Evolutionary conservation across 1,140 invertebrate species (phyloP).

Genomic region (Drosophila pallidifrons): DNA sequence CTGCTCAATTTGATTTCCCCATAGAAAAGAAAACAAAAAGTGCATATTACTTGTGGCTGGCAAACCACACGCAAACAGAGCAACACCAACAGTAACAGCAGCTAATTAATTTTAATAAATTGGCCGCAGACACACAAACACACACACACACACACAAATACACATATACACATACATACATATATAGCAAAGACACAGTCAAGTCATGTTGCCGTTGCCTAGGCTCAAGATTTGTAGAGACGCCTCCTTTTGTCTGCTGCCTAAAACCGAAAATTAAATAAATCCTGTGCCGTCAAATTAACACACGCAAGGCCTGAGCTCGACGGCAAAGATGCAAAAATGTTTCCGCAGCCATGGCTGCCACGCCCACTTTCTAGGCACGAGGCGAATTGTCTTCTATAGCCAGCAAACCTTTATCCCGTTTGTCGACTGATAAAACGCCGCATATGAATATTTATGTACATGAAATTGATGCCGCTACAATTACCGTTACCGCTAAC

Average conservation of each 20-base stretch:
- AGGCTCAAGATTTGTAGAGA: slow-evolving; percentile 28
- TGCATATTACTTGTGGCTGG: slow-evolving; percentile 34
- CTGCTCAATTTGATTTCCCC: slow-evolving; percentile 5
- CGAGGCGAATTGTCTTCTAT: neutral
- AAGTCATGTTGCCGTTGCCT: slow-evolving; percentile 50
- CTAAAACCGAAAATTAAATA: slow-evolving; percentile 78
- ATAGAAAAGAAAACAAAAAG: slow-evolving; percentile 18
- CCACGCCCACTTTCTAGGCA: slow-evolving; percentile 27
- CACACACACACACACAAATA: slow-evolving; percentile 27
- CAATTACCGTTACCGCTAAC: slow-evolving; percentile 79
- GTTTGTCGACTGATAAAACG: slow-evolving; percentile 63
- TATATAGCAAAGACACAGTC: slow-evolving; percentile 25
- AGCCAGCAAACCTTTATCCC: slow-evolving; percentile 6
- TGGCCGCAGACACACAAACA: slow-evolving; percentile 57
- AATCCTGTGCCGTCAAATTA: slow-evolving; percentile 76
- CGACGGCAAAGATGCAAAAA: slow-evolving; percentile 19
- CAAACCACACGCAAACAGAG: slow-evolving; percentile 45
- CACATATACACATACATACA: slow-evolving; percentile 13
- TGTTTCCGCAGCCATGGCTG: slow-evolving; percentile 17
- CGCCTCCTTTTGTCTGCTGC: slow-evolving; percentile 33
- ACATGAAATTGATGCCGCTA: slow-evolving; percentile 77
- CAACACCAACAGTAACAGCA: slow-evolving; percentile 54
- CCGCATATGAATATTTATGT: slow-evolving; percentile 79
- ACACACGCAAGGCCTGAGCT: slow-evolving; percentile 58
- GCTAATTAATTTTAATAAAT: slow-evolving; percentile 83